These are phyloP conservation scores for Holothuria glaberrima DNA, from an alignment of 35 echinoderm and acorn worm species.

Conservation along the genomic window DNA sequence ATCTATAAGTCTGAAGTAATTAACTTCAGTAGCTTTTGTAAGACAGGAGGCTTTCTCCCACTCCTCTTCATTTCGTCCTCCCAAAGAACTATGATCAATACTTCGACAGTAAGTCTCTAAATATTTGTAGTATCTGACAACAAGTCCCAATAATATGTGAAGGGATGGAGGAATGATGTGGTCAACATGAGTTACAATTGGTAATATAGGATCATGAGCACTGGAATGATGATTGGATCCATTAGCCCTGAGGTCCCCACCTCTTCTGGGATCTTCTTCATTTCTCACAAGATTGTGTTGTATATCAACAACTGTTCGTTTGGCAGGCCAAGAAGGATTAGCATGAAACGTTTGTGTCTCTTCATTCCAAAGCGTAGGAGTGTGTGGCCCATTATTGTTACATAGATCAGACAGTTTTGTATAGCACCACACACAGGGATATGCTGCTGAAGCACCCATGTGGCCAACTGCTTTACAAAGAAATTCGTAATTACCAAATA, in stretches of 20 bases:
- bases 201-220: constrained; percentile 38
- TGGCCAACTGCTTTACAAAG: neutral
- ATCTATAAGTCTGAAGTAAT: neutral
- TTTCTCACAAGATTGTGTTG: neutral
- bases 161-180: no score
- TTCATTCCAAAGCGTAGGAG: constrained; percentile 2
- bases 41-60: neutral
- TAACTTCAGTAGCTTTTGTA: neutral
- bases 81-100: neutral
- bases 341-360: neutral
- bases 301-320: neutral
- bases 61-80: neutral
- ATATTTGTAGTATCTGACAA: constrained; percentile 7
- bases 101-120: neutral
- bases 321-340: constrained; percentile 1
- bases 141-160: neutral
- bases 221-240: neutral
- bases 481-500: no score
- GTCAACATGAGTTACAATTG: no score
- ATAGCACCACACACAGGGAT: constrained; percentile 11
- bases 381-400: neutral
- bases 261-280: neutral
- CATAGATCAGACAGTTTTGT: neutral
- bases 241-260: constrained; percentile 6
- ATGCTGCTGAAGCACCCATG: neutral